Evolutionary conservation across 2,888 invertebrate species (phyloP), one percentile per base, ranked within the genome.

Genomic region (Platycnemis pennipes): DNA sequence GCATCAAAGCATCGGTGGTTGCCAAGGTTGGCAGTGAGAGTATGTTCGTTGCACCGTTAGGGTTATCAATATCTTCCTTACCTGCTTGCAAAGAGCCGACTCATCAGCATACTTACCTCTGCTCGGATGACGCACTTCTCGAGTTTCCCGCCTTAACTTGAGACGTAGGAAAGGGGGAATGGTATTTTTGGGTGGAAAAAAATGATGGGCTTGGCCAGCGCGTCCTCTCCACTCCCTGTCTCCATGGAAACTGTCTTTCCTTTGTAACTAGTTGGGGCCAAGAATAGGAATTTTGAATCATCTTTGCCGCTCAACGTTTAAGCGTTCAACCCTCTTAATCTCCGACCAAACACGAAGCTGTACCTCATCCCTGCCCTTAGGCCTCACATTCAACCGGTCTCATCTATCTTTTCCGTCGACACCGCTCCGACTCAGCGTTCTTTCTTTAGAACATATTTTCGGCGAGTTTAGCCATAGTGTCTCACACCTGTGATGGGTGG

Each of bases 401-500:
- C 63, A 56, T 26, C 63, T 26, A 42, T 56, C 56, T 56, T 56
- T 53, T 42, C n/a, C 63, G n/a, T n/a, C 63, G 91, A 91, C 91
- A n/a, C 37, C 1, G 42, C 89, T 42, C 89, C 56, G 63, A 91
- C 91, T 91, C 91, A 91, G 63, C 91, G 91, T 45, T 63, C 91
- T 91, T 91, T 91, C 91, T 91, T 91, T 91, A 91, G 91, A 91
- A 91, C n/a, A 63, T 91, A 91, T 91, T 91, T 91, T 91, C 91
- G 91, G n/a, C 56, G 44, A 56, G 63, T 91, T 91, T 91, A 91
- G 63, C 91, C 42, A 26, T n/a, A 42, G 44, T n/a, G 63, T 44
- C 42, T 44, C 42, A 63, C 91, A 91, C 63, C 91, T 91, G 91
- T 91, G 91, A 69, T 63, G 63, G 63, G 44, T 69, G 63, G 91